Conservation (phyloP, 2,888 invertebrate species). For the Cantharis nigra region DNA sequence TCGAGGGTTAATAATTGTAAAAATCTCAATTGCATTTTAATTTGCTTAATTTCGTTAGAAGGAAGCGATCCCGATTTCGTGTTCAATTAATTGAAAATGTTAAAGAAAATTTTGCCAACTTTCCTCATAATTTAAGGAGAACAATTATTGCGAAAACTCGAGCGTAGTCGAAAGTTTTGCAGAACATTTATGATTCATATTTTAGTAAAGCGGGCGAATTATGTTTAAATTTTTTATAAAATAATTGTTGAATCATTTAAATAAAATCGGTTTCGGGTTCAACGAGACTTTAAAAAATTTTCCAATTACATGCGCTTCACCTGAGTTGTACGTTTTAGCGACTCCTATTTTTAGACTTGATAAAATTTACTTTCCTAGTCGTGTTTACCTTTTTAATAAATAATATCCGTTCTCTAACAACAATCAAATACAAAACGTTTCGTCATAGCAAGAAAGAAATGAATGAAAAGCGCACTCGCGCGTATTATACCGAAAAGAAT, state of each 20-base stretch:
- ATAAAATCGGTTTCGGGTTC: not conserved
- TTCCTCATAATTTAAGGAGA: not conserved
- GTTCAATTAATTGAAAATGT: not conserved
- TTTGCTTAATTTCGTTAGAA: not conserved
- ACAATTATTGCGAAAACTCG: not conserved
- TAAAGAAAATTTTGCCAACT: not conserved
- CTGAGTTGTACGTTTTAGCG: not conserved
- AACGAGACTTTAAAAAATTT: not conserved
- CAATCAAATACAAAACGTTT: not conserved
- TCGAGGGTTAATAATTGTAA: not conserved
- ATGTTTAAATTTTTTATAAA: not conserved
- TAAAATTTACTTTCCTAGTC: not conserved
- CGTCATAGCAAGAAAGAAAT: no score
- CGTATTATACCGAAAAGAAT: not conserved
- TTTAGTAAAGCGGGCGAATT: not conserved
- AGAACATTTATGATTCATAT: not conserved
- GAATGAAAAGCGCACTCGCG: not conserved
- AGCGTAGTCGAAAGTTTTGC: not conserved
- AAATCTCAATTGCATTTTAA: not conserved
- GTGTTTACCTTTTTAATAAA: not conserved
- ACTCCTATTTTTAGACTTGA: not conserved
- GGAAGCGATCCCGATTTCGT: not conserved
- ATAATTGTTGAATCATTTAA: not conserved
- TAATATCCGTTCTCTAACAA: not conserved
- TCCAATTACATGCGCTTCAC: not conserved